phyloP scores from a whole-genome alignment of 2,888 invertebrate genomes.

The Acleris literana region DNA sequence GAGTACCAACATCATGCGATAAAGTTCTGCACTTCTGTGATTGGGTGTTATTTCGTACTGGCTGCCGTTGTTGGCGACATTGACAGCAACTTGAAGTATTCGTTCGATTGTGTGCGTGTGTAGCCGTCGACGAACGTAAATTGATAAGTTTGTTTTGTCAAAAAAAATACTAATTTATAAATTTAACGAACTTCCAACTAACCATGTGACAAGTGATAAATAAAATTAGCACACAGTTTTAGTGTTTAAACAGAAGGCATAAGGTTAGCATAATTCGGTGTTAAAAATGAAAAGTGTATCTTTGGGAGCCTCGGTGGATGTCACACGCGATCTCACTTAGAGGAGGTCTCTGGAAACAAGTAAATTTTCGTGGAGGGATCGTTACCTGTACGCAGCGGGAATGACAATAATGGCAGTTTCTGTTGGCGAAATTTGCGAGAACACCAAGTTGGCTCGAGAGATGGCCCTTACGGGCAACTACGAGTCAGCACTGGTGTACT shows the following conservation, averaged over 20 bases:
- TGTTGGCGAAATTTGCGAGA: conserved; percentile 96
- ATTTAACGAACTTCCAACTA: conserved; percentile 46
- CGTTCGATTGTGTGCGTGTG: conserved; percentile 51
- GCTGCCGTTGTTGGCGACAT: conserved; percentile 36
- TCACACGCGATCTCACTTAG: conserved; percentile 59
- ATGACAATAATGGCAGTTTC: conserved; percentile 94
- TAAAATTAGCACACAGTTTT: conserved; percentile 46
- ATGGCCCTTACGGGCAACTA: conserved; percentile 98
- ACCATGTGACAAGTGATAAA: conserved; percentile 59
- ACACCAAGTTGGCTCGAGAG: conserved; percentile 96
- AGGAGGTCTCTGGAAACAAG: conserved; percentile 46
- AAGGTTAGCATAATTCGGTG: conserved; percentile 45
- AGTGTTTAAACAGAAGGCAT: conserved; percentile 49
- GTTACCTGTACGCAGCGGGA: conserved; percentile 82
- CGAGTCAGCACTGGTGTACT: conserved; percentile 96
- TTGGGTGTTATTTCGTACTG: conserved; percentile 45
- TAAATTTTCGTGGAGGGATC: conserved; percentile 62
- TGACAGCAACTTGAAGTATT: conserved; percentile 34
- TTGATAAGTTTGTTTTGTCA: conserved; percentile 74
- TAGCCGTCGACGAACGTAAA: conserved; percentile 48
- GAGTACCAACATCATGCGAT: conserved; percentile 17
- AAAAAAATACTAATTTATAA: conserved; percentile 57
- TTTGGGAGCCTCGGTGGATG: conserved; percentile 60
- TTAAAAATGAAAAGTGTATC: conserved; percentile 56
- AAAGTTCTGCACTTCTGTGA: conserved; percentile 36